Percentiles rank a stretch among this genome's conserved stretches.
These are phyloP conservation scores for Cheilosia grossa DNA, from an alignment of 2,888 invertebrate genomes.

Conservation along the genomic window DNA sequence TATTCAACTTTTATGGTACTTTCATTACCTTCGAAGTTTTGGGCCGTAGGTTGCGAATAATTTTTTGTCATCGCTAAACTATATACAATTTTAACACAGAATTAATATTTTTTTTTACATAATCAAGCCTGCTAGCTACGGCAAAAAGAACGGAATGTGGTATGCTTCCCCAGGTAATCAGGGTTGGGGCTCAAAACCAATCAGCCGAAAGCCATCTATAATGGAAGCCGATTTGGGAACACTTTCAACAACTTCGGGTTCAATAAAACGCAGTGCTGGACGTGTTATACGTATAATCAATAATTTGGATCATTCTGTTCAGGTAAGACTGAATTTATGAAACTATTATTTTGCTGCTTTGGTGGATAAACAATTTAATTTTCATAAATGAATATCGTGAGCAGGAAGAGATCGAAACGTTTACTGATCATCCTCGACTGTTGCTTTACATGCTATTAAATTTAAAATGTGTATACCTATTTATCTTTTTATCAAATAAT, in stretches of 20 bases:
- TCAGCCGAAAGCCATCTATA: slow-evolving; percentile 92
- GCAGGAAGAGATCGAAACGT: too few relatives aligned
- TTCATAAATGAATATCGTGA: too few relatives aligned
- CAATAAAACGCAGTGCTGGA: slow-evolving; percentile 91
- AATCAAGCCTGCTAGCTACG: slow-evolving; percentile 92
- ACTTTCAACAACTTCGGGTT: slow-evolving; percentile 86
- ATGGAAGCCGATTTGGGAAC: slow-evolving; percentile 89
- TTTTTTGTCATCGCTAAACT: slow-evolving; percentile 50
- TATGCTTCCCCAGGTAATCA: slow-evolving; percentile 87
- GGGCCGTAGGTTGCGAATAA: slow-evolving; percentile 79
- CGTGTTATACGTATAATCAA: slow-evolving; percentile 96
- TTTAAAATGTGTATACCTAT: too few relatives aligned
- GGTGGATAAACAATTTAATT: too few relatives aligned
- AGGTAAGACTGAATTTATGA: slow-evolving; percentile 84
- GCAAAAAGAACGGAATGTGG: slow-evolving; percentile 95
- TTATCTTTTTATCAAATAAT: too few relatives aligned
- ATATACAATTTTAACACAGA: slow-evolving; percentile 19
- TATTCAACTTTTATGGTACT: slow-evolving; percentile 88
- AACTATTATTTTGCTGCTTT: not conserved
- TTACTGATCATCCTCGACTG: too few relatives aligned
- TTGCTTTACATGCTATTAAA: too few relatives aligned
- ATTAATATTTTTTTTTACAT: not conserved
- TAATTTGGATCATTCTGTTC: slow-evolving; percentile 95
- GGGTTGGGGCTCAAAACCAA: slow-evolving; percentile 87
- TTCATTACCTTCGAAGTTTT: slow-evolving; percentile 87